phyloP scores from a whole-genome alignment of 2,888 invertebrate species.

The Abrostola triplasia region DNA sequence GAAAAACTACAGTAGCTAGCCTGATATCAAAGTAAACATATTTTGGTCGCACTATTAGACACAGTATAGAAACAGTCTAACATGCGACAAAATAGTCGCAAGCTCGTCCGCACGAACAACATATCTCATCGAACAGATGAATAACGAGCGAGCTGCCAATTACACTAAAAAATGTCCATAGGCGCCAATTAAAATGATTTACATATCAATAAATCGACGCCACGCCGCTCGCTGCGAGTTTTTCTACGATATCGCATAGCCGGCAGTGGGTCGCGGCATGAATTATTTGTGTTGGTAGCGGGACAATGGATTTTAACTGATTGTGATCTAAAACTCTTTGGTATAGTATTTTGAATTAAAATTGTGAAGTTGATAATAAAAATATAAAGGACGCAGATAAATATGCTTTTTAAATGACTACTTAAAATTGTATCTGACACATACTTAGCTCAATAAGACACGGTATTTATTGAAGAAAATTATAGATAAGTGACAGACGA shows the following conservation, averaged over 20 bases:
- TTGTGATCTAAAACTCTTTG: slow-evolving; percentile 15
- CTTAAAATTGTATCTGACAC: no score
- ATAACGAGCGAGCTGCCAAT: slow-evolving; percentile 84
- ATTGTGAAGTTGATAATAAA: neutral
- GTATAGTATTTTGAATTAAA: neutral
- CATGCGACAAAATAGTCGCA: slow-evolving; percentile 34
- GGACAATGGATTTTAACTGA: slow-evolving; percentile 42
- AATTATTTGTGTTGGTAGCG: slow-evolving; percentile 43
- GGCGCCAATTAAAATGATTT: slow-evolving; percentile 88
- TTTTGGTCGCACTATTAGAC: neutral
- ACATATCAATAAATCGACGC: slow-evolving; percentile 85
- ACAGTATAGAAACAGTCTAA: neutral
- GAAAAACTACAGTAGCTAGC: no score
- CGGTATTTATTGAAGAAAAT: no score
- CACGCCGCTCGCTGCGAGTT: slow-evolving; percentile 62
- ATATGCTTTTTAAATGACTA: no score
- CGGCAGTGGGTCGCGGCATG: slow-evolving; percentile 51
- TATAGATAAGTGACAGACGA: no score
- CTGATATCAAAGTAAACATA: no score
- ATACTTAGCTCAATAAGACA: no score
- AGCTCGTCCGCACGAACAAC: slow-evolving; percentile 33
- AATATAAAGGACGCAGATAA: neutral
- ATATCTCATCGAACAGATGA: slow-evolving; percentile 71
- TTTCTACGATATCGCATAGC: slow-evolving; percentile 55
- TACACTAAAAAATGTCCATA: slow-evolving; percentile 85